phyloP scores from a whole-genome alignment of 2,797 vertebrate species.

The Cuniculus paca region DNA sequence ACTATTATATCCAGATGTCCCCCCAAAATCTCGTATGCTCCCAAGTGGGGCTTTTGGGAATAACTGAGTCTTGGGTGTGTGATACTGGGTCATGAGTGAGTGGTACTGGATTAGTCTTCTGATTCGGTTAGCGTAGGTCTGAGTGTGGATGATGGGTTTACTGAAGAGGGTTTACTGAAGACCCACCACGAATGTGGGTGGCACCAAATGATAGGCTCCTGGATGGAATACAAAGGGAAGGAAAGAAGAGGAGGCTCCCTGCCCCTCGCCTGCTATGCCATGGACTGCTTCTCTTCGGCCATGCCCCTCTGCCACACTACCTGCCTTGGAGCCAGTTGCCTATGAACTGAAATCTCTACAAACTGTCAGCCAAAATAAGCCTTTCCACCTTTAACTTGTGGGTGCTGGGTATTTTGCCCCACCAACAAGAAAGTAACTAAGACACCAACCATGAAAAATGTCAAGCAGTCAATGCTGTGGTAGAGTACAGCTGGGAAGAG shows the following conservation, averaged over 20 bases:
- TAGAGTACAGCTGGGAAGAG: neutral
- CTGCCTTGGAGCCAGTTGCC: neutral
- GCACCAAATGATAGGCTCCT: neutral
- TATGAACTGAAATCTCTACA: neutral
- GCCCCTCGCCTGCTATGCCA: neutral
- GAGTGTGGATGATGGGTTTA: neutral
- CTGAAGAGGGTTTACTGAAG: no score
- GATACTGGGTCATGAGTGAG: neutral
- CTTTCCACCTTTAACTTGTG: no score
- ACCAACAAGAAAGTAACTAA: no score
- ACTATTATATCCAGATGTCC: neutral
- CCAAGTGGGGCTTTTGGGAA: no score
- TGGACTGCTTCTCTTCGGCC: neutral
- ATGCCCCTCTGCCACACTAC: no score
- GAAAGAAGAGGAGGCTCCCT: neutral
- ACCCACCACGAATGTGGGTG: neutral
- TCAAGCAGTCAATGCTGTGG: neutral
- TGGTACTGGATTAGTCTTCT: neutral
- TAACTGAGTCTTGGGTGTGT: neutral
- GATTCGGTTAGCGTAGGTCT: neutral
- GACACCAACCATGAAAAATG: neutral
- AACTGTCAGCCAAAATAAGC: neutral
- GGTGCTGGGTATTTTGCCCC: no score
- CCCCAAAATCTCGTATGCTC: neutral
- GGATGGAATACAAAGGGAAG: neutral